Conservation (phyloP, 2,113 vertebrate species). For the Prolemur simus region DNA sequence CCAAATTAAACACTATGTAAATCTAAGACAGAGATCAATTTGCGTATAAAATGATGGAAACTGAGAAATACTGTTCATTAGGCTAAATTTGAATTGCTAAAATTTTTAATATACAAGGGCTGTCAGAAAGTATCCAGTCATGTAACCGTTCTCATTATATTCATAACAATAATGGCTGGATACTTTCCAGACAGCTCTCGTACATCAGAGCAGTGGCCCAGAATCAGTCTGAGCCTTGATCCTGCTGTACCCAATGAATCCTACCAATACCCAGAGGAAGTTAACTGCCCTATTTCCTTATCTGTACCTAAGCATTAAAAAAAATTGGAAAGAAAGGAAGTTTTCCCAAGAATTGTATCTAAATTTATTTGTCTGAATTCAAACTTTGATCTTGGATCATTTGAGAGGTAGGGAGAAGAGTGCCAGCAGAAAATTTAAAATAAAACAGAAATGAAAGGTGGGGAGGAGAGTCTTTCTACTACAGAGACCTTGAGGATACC, state of each 20-base stretch:
- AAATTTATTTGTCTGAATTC: neutral
- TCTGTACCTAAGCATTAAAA: neutral
- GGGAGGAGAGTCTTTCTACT: neutral
- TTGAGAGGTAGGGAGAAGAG: neutral
- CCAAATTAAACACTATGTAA: slow-evolving; percentile 26
- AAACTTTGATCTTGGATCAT: neutral
- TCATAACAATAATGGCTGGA: no score
- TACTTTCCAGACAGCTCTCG: no score
- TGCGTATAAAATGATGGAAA: slow-evolving; percentile 33
- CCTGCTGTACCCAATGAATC: neutral
- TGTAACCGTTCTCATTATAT: no score
- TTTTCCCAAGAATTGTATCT: neutral
- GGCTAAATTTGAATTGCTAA: neutral
- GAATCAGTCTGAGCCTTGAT: neutral
- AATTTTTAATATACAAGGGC: neutral
- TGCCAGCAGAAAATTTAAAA: neutral
- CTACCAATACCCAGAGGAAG: neutral
- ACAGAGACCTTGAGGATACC: neutral
- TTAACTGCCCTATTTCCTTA: neutral
- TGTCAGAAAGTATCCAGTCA: no score
- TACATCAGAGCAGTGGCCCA: neutral
- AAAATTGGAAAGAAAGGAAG: neutral
- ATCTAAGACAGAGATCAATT: neutral
- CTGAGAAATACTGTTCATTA: neutral
- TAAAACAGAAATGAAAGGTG: neutral